A percentile compares a stretch with the other conserved stretches of the same genome.
These are phyloP conservation scores for Diadema setosum DNA, from an alignment of 35 echinoderm and acorn worm species.

Conservation along the genomic window DNA sequence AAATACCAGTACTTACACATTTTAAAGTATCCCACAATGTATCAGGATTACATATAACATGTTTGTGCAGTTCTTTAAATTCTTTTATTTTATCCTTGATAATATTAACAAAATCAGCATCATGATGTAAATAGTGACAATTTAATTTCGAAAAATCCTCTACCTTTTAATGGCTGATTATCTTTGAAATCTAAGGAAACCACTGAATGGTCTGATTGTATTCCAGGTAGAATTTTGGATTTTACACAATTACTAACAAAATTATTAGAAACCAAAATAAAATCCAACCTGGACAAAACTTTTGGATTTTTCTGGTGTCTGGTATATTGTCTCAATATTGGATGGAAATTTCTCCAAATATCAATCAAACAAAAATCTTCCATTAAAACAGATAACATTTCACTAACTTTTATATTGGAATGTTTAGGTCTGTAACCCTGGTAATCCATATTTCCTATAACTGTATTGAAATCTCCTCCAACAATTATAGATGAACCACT, in stretches of 20 bases:
- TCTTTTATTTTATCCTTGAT: too few relatives aligned
- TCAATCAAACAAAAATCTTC: background rate
- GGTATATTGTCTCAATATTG: background rate
- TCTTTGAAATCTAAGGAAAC: background rate
- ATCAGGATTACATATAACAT: background rate
- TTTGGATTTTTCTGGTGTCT: background rate
- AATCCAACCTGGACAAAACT: slow-evolving; percentile 4
- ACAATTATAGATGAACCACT: background rate
- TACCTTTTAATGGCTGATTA: background rate
- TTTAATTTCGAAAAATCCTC: slow-evolving; percentile 14
- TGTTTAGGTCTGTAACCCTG: background rate
- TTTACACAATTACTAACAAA: slow-evolving; percentile 23
- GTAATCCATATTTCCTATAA: background rate
- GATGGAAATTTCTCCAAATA: background rate
- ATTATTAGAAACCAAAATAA: too few relatives aligned
- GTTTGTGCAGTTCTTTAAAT: background rate
- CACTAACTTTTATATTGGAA: background rate
- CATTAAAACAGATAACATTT: background rate
- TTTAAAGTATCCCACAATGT: slow-evolving; percentile 7
- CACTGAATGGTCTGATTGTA: slow-evolving; percentile 22
- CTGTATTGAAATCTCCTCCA: background rate
- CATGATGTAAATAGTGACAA: slow-evolving; percentile 12
- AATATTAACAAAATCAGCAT: slow-evolving; percentile 11
- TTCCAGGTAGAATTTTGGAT: slow-evolving; percentile 17
- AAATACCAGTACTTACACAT: background rate